phyloP scores from a whole-genome alignment of 2,113 vertebrate genomes.

The Grantiella picta region DNA sequence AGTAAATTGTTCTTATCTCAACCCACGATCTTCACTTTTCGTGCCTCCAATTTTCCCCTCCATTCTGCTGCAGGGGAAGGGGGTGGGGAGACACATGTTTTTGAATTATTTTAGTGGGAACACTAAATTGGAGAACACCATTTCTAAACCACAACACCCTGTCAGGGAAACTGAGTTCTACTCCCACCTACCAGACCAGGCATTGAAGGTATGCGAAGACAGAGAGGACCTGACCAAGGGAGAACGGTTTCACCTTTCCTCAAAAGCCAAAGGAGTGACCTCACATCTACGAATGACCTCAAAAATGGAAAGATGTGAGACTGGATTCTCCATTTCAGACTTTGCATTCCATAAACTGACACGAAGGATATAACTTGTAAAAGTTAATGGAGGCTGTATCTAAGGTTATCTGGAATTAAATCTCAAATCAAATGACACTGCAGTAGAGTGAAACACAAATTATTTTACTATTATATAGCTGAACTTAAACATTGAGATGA shows the following conservation, averaged over 20 bases:
- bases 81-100: neutral
- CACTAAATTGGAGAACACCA: neutral
- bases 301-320: neutral
- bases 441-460: neutral
- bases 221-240: neutral
- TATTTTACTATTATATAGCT: neutral
- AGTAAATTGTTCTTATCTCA: neutral
- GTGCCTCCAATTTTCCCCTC: neutral
- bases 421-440: neutral
- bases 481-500: neutral
- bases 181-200: neutral
- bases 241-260: neutral
- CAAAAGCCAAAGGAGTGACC: neutral
- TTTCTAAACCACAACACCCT: neutral
- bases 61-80: neutral
- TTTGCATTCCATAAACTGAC: neutral
- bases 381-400: neutral
- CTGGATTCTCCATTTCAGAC: neutral
- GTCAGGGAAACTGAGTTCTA: neutral
- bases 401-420: neutral
- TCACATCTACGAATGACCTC: neutral
- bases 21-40: neutral
- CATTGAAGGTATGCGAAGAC: neutral
- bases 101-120: neutral
- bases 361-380: neutral